These are phyloP conservation scores for Palythoa caribaeorum DNA, from an alignment of 92 coral and sea anemone genomes.

Conservation along the genomic window DNA sequence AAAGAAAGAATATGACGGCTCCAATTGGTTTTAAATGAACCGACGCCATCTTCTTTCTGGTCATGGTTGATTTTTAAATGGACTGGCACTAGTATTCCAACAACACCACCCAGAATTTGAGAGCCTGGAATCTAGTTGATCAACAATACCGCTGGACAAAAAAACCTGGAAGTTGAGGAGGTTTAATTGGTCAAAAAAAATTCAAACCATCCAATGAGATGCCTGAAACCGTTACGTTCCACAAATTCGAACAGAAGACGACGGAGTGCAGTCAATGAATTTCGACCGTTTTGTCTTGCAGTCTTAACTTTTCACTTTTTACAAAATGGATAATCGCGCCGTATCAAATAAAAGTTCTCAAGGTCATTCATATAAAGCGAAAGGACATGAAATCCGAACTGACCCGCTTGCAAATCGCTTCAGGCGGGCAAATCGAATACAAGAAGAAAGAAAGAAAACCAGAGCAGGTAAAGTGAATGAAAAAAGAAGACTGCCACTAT, in stretches of 20 bases:
- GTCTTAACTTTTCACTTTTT: background rate
- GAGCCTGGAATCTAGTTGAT: background rate
- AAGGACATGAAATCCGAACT: slow-evolving; percentile 33
- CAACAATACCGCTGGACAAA: too few species aligned
- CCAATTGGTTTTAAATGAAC: slow-evolving; percentile 38
- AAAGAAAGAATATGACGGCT: slow-evolving; percentile 30
- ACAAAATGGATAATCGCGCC: slow-evolving; percentile 30
- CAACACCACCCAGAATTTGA: too few species aligned
- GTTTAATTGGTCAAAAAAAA: slow-evolving; percentile 11
- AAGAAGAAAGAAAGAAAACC: slow-evolving; percentile 34
- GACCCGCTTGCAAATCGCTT: slow-evolving; percentile 31
- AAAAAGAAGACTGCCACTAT: slow-evolving; percentile 38
- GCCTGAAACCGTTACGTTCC: slow-evolving; percentile 3
- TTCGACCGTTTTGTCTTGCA: background rate
- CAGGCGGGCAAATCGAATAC: slow-evolving; percentile 18
- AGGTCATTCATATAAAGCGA: slow-evolving; percentile 5
- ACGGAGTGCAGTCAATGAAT: too few species aligned
- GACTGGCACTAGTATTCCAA: slow-evolving; percentile 14
- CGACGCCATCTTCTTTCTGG: slow-evolving; percentile 24
- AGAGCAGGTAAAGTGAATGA: slow-evolving; percentile 25
- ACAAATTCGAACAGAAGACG: slow-evolving; percentile 12
- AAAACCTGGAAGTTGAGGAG: background rate
- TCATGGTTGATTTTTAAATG: background rate
- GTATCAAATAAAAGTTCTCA: slow-evolving; percentile 11
- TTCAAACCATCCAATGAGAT: slow-evolving; percentile 32